These are phyloP conservation scores for Jordanella pulchra DNA, from an alignment of 2,797 vertebrate genomes.

Conservation along the genomic window DNA sequence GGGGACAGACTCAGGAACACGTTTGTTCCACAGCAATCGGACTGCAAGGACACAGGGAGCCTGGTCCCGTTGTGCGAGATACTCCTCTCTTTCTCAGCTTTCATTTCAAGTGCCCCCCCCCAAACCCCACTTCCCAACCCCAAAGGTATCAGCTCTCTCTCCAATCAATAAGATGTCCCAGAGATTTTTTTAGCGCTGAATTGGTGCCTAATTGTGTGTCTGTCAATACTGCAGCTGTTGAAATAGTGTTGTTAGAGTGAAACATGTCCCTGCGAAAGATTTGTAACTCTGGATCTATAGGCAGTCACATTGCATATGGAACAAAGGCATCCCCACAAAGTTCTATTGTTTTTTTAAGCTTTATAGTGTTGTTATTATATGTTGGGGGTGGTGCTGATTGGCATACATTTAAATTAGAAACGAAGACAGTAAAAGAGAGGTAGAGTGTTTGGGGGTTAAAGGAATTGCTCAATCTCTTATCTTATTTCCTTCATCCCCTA, in stretches of 20 bases:
- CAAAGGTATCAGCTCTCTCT: slow-evolving; percentile 38
- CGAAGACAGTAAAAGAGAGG: neutral
- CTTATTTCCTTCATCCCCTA: neutral
- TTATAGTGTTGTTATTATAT: neutral
- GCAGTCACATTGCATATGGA: slow-evolving; percentile 33
- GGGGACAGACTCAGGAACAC: slow-evolving; percentile 26
- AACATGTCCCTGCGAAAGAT: slow-evolving; percentile 57
- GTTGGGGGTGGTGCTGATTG: neutral
- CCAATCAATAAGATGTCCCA: slow-evolving; percentile 63
- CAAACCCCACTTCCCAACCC: slow-evolving; percentile 11
- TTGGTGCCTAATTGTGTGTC: slow-evolving; percentile 69
- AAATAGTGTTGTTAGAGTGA: slow-evolving; percentile 47
- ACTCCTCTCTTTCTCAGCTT: slow-evolving; percentile 52
- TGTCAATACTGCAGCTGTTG: slow-evolving; percentile 63
- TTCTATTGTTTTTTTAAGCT: neutral
- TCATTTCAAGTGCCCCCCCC: slow-evolving; percentile 41
- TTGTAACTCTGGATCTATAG: slow-evolving; percentile 46
- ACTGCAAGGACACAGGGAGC: slow-evolving; percentile 73
- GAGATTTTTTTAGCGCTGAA: slow-evolving; percentile 69
- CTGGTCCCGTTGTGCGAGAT: slow-evolving; percentile 58
- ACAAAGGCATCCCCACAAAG: neutral
- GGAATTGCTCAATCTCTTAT: neutral
- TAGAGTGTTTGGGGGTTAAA: neutral
- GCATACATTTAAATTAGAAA: neutral
- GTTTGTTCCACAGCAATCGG: slow-evolving; percentile 55